Evolutionary conservation across 1,140 invertebrate species (phyloP).

Genomic region (Lepidotrigona ventralis): DNA sequence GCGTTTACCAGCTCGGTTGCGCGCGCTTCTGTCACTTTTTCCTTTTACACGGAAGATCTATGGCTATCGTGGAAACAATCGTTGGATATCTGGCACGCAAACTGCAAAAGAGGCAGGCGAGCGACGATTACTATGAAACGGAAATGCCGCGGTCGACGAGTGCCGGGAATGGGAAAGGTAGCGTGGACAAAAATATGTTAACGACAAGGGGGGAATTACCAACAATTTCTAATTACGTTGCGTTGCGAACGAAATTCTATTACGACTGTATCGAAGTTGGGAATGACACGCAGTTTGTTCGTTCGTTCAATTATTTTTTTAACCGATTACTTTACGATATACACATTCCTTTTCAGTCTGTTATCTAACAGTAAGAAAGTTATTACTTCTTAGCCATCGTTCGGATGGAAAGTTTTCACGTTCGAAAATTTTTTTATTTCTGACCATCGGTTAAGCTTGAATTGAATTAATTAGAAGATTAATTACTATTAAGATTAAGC

Average conservation of each 20-base stretch:
- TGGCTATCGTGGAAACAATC: background rate
- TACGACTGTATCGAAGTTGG: background rate
- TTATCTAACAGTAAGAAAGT: background rate
- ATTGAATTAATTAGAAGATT: background rate
- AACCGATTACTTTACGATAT: background rate
- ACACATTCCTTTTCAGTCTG: background rate
- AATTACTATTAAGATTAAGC: too few relatives aligned
- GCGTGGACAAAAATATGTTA: background rate
- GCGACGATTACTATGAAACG: background rate
- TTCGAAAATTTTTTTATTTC: background rate
- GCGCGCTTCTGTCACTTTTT: background rate
- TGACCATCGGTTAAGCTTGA: background rate
- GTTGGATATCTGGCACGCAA: too few relatives aligned
- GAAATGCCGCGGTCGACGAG: background rate
- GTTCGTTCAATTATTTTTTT: background rate
- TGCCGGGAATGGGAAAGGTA: background rate
- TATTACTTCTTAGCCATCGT: background rate
- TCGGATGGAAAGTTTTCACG: background rate
- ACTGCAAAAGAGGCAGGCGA: background rate
- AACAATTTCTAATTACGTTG: background rate
- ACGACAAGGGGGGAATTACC: too few relatives aligned
- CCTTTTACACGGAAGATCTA: background rate
- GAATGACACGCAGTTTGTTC: background rate
- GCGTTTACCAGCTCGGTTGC: background rate
- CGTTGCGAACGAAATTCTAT: rapidly evolving